phyloP scores from a whole-genome alignment of 2,797 vertebrate species.

The Pangasius larnaudii region DNA sequence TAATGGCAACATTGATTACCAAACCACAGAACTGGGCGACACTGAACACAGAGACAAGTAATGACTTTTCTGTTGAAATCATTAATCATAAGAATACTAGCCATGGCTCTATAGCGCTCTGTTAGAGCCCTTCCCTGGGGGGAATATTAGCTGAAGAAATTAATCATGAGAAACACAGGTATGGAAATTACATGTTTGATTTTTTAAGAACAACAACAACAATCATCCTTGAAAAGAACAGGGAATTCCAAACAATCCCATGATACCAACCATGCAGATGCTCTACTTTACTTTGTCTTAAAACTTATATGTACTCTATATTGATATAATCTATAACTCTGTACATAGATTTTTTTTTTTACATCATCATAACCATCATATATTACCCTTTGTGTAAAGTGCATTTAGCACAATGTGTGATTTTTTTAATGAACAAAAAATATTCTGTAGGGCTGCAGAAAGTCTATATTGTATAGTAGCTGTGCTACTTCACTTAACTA shows the following conservation, averaged over 20 bases:
- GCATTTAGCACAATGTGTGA: not conserved
- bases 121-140: not conserved
- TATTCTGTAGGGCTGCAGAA: not conserved
- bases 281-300: not conserved
- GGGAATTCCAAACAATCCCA: not conserved
- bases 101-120: not conserved
- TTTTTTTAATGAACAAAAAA: not conserved
- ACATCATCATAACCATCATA: not conserved
- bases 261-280: not conserved
- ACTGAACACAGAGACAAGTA: not conserved
- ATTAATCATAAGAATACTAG: not conserved
- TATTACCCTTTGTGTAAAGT: not conserved
- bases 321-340: not conserved
- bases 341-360: not conserved
- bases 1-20: not conserved
- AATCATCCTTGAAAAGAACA: not conserved
- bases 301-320: not conserved
- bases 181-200: not conserved
- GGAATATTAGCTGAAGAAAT: not conserved
- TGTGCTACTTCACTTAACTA: too few species aligned
- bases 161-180: not conserved
- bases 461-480: not conserved
- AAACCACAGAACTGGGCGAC: not conserved
- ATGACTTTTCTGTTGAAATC: not conserved
- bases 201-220: not conserved